Percentiles rank a stretch among this genome's conserved stretches.
Evolutionary conservation across 1,140 invertebrate genomes (phyloP).

Genomic region (Cyphomyrmex costatus): DNA sequence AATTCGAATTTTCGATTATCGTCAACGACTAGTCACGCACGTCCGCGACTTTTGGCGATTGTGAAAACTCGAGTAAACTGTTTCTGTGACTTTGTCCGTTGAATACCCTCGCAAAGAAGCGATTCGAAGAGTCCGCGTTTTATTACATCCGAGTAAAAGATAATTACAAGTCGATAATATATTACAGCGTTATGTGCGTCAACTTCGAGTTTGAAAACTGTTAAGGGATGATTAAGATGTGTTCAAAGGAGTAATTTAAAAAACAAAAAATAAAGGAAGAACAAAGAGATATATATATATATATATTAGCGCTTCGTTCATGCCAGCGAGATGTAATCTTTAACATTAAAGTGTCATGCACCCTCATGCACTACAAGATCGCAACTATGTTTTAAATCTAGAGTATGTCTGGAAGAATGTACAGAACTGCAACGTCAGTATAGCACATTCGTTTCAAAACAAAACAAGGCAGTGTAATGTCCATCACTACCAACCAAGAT

Average conservation of each 20-base stretch:
- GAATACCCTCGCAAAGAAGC: slow-evolving; percentile 37
- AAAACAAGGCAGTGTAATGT: background rate
- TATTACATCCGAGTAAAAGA: slow-evolving; percentile 56
- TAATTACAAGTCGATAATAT: slow-evolving; percentile 48
- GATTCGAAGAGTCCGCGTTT: slow-evolving; percentile 41
- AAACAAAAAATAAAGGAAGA: slow-evolving; percentile 71
- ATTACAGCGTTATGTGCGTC: slow-evolving; percentile 66
- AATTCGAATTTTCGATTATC: background rate
- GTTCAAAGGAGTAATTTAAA: slow-evolving; percentile 28
- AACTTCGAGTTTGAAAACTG: slow-evolving; percentile 70
- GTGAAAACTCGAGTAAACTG: slow-evolving; percentile 33
- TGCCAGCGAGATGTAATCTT: slow-evolving; percentile 79
- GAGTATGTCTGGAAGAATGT: slow-evolving; percentile 59
- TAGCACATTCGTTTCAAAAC: slow-evolving; percentile 18
- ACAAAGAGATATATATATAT: slow-evolving; percentile 78
- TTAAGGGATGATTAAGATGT: slow-evolving; percentile 67
- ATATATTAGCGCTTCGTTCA: slow-evolving; percentile 84
- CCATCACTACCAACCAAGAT: too few relatives aligned
- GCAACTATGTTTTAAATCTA: slow-evolving; percentile 76
- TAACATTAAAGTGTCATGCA: slow-evolving; percentile 80
- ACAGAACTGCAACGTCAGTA: slow-evolving; percentile 54
- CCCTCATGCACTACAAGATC: slow-evolving; percentile 82
- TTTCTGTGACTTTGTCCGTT: slow-evolving; percentile 61
- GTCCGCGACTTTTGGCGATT: background rate
- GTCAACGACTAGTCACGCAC: background rate